These are phyloP conservation scores for Spheniscus humboldti DNA, from an alignment of 2,797 vertebrate genomes.

Conservation along the genomic window DNA sequence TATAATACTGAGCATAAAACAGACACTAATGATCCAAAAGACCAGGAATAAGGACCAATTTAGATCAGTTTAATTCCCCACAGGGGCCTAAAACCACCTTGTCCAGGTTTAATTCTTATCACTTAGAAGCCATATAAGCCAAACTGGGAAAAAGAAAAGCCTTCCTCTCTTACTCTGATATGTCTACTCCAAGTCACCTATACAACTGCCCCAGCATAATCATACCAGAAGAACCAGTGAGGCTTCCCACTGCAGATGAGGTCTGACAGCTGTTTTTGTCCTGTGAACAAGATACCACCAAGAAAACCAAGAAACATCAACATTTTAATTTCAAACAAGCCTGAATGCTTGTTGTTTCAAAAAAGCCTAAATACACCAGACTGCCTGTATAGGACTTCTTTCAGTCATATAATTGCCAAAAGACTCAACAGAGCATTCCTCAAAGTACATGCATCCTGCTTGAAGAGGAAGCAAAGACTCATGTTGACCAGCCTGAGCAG, in stretches of 20 bases:
- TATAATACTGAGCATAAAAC: neutral
- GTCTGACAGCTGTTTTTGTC: neutral
- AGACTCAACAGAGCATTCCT: neutral
- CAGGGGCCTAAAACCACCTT: neutral
- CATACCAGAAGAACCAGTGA: neutral
- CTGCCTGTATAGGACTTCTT: neutral
- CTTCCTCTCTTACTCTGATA: neutral
- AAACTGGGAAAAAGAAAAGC: neutral
- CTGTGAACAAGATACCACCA: neutral
- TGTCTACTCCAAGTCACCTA: neutral
- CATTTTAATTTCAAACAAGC: neutral
- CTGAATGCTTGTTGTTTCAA: neutral
- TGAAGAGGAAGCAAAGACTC: neutral
- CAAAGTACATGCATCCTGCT: neutral
- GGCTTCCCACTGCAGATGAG: neutral
- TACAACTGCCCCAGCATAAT: neutral
- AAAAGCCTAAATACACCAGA: neutral
- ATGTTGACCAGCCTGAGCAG: neutral
- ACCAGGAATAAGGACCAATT: neutral
- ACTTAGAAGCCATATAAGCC: neutral
- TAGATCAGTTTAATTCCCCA: neutral
- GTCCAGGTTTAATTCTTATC: neutral
- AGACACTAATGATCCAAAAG: neutral
- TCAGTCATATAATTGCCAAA: neutral
- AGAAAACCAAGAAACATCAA: neutral